Conservation (phyloP, 2,113 vertebrate species). For the Cariama cristata region DNA sequence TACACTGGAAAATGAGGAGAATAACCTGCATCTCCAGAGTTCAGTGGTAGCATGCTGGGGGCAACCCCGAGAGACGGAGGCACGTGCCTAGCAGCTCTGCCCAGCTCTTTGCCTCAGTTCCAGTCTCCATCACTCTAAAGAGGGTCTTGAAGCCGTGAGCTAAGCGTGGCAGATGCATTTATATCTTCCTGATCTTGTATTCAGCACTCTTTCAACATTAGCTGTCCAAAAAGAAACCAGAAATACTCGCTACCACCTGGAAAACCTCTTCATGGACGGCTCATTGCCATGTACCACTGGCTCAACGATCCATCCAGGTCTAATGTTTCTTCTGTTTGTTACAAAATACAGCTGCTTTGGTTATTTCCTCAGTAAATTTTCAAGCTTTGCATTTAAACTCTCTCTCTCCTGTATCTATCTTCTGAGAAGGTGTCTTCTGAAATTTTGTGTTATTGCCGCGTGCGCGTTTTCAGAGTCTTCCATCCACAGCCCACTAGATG, state of each 20-base stretch:
- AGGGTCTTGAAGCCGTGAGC: not conserved
- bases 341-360: not conserved
- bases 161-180: not conserved
- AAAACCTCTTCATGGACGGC: not conserved
- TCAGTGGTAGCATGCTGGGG: not conserved
- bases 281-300: not conserved
- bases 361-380: not conserved
- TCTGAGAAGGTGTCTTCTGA: not conserved
- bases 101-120: not conserved
- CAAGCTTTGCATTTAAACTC: not conserved
- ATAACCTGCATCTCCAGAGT: not conserved
- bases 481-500: not conserved
- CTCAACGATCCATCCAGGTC: not conserved
- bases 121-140: not conserved
- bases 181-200: not conserved
- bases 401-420: rapidly evolving
- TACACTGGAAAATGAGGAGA: not conserved
- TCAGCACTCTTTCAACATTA: not conserved
- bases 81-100: not conserved
- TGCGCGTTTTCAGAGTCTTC: not conserved
- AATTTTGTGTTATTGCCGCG: not conserved
- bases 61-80: not conserved
- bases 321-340: not conserved
- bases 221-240: not conserved
- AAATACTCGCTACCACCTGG: not conserved